A percentile compares a stretch with the other conserved stretches of the same genome.
Conservation (phyloP, 2,797 vertebrate genomes). For the Eleutherodactylus coqui region DNA sequence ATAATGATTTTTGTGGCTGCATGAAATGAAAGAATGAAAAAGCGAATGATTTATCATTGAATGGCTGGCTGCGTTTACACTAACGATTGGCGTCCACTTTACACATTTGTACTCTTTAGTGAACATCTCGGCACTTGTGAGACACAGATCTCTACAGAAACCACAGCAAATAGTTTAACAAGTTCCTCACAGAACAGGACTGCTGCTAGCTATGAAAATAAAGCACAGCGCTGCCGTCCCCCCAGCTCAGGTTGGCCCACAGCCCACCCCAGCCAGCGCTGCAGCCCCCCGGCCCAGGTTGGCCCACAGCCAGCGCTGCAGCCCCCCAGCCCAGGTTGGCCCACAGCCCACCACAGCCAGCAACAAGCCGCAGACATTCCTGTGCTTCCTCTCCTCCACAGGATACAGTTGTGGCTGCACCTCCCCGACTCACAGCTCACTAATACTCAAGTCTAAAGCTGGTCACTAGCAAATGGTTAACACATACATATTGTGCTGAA, state of each 20-base stretch:
- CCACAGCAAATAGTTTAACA: not conserved
- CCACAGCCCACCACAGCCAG: constrained; percentile 11
- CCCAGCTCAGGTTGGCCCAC: constrained; percentile 22
- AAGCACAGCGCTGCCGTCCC: constrained; percentile 20
- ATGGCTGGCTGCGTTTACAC: no score
- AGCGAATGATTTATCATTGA: no score
- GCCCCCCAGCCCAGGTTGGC: no score
- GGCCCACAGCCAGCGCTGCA: constrained; percentile 46
- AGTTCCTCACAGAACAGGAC: not conserved
- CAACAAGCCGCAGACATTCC: constrained; percentile 56
- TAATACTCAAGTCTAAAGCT: no score
- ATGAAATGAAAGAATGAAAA: no score
- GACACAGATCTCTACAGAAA: not conserved
- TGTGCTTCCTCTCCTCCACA: constrained; percentile 46
- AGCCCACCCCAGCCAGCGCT: constrained; percentile 40
- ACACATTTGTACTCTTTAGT: no score
- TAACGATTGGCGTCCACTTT: no score
- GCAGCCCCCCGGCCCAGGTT: no score
- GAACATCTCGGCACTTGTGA: no score
- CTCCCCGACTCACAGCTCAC: constrained; percentile 15
- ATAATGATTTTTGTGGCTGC: no score
- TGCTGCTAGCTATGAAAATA: constrained; percentile 19
- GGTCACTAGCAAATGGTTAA: constrained; percentile 31
- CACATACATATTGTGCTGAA: no score
- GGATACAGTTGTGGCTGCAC: constrained; percentile 34